Evolutionary conservation across 2,888 invertebrate species (phyloP), one percentile per base, ranked within the genome.

Genomic region (Entomobrya multifasciata): DNA sequence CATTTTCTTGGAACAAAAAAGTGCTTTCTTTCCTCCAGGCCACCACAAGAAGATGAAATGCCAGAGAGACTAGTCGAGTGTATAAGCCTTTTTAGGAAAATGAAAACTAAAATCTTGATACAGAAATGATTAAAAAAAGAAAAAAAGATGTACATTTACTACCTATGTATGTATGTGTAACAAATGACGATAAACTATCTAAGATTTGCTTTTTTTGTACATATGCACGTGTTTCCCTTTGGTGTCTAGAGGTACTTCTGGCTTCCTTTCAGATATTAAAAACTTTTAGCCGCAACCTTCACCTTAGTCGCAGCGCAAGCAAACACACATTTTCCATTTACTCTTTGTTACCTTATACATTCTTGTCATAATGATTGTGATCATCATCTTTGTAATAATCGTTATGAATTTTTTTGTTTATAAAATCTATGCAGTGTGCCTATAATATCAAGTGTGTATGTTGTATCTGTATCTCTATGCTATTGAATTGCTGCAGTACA

Each of bases 61-160:
- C n/a, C 5, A 36, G 36, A 36, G 36, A 36, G 36, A 36, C 8
- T 6, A 6, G 36, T 36, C 36, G 8, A 36, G 8, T 4, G 8
- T 36, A 8, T 36, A 8, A 4, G 30, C 17, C 30, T 65, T 65
- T 65, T 65, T 65, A 65, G 17, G 65, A 65, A 65, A 65, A 36
- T 30, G 36, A 65, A 65, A 65, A 65, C 17, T 17, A 30, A 36
- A 65, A 65, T 65, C 65, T 30, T 65, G 30, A 10, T 30, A 36
- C 65, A 36, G 36, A 65, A 65, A 65, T 65, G 65, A 65, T 65
- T 65, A 65, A 65, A 36, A 65, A 65, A 30, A 62, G 25, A 30
- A 62, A 30, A 62, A n/a, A 10, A 65, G 30, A 65, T 6, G 36
- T 36, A n/a, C n/a, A n/a, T 13, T 30, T n/a, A 62, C 62, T 30